phyloP scores from a whole-genome alignment of 2,797 vertebrate genomes.

The Chelmon rostratus region DNA sequence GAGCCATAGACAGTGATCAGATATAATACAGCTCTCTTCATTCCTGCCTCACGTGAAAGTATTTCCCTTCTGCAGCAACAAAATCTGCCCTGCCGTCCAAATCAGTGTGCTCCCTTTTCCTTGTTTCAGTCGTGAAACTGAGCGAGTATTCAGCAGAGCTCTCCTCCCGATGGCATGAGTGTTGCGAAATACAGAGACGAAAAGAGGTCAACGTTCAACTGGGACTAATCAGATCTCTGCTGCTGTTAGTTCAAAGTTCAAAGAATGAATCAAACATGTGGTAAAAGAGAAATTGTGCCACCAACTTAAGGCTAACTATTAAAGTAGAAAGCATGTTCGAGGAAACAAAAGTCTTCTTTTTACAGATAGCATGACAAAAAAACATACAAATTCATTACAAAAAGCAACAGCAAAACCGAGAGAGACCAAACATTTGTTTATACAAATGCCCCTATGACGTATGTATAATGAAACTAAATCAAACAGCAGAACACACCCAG shows the following conservation, averaged over 20 bases:
- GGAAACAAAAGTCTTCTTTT: neutral
- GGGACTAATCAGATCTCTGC: neutral
- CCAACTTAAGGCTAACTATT: neutral
- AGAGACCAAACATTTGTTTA: neutral
- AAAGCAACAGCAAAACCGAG: too few species aligned
- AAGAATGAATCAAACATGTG: neutral
- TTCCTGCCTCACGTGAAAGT: neutral
- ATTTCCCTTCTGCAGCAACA: neutral
- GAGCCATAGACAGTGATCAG: constrained; percentile 75
- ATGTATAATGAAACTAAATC: too few species aligned
- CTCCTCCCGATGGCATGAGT: neutral
- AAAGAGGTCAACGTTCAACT: constrained; percentile 63
- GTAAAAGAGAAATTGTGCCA: neutral
- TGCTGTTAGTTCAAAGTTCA: constrained; percentile 28
- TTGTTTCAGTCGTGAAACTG: neutral
- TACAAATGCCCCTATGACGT: neutral
- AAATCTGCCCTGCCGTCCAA: constrained; percentile 1
- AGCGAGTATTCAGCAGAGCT: neutral
- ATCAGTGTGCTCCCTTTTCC: neutral
- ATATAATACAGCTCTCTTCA: constrained; percentile 64
- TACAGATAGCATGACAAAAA: neutral
- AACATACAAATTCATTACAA: neutral
- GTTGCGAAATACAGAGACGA: constrained; percentile 40
- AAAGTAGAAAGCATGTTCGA: neutral
- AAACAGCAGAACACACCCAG: neutral